Conservation (phyloP, 2,113 vertebrate genomes). For the Oryzias curvinotus region DNA sequence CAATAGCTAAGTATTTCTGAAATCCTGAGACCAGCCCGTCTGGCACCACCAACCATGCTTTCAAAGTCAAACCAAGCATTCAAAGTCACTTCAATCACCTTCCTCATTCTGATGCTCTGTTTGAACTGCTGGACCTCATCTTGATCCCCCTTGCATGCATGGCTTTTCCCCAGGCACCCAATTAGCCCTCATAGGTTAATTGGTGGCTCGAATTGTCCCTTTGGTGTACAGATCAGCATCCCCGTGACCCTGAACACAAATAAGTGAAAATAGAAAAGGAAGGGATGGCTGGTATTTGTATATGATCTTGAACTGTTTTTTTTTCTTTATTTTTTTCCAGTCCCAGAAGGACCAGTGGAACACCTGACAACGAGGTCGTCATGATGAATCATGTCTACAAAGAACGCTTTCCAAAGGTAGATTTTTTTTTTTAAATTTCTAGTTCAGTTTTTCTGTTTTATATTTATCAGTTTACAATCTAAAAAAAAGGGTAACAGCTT, state of each 20-base stretch:
- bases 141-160: too few species aligned
- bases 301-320: background rate
- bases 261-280: background rate
- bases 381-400: constrained; percentile 99
- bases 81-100: too few species aligned
- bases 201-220: too few species aligned
- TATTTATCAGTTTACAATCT: background rate
- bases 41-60: too few species aligned
- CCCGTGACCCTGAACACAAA: background rate
- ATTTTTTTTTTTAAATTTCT: background rate
- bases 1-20: too few species aligned
- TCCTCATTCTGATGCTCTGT: too few species aligned
- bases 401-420: constrained; percentile 94
- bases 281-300: background rate
- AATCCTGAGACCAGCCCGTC: too few species aligned
- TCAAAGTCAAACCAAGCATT: too few species aligned
- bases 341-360: constrained; percentile 86
- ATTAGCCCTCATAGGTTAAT: too few species aligned
- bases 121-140: too few species aligned
- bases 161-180: too few species aligned
- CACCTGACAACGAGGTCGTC: constrained; percentile 93
- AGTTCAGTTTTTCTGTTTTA: background rate
- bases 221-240: too few species aligned
- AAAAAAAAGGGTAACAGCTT: background rate
- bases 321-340: constrained; percentile 62